Percentiles rank a stretch among this genome's conserved stretches.
Conservation (phyloP, 1,140 invertebrate genomes). For the Euura saliciscinereae region DNA sequence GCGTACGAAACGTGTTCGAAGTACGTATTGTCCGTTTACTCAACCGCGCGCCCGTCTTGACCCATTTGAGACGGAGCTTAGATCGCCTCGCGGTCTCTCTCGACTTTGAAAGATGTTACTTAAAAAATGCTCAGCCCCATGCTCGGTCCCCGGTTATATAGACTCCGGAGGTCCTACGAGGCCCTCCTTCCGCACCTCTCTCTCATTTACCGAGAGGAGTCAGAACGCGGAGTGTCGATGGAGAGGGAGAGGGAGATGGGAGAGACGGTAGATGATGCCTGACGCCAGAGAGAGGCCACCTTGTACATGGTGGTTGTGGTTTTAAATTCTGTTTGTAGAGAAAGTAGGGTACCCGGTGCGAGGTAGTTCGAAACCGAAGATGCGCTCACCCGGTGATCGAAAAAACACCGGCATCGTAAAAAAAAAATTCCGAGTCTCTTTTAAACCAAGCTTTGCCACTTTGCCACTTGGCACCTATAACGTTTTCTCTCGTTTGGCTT, state of each 20-base stretch:
- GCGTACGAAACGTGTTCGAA: neutral
- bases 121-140: slow-evolving; percentile 53
- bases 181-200: slow-evolving; percentile 13
- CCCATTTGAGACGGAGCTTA: neutral
- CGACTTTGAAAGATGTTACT: slow-evolving; percentile 25
- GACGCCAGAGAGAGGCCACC: slow-evolving; percentile 8
- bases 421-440: neutral
- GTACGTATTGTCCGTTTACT: neutral
- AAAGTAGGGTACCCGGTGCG: slow-evolving; percentile 51
- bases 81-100: neutral
- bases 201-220: neutral
- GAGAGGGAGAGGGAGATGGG: slow-evolving; percentile 26
- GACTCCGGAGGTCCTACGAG: slow-evolving; percentile 42
- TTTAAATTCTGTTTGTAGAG: slow-evolving; percentile 54
- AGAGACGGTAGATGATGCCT: neutral
- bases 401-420: neutral
- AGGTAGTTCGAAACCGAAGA: slow-evolving; percentile 31
- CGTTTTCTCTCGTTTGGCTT: too few relatives aligned
- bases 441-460: neutral
- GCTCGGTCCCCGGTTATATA: slow-evolving; percentile 53
- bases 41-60: neutral
- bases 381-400: slow-evolving; percentile 24
- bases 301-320: slow-evolving; percentile 26
- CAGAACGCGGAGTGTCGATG: neutral
- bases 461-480: neutral